phyloP scores from a whole-genome alignment of 2,113 vertebrate genomes.

The Neolamprologus cancellatus region DNA sequence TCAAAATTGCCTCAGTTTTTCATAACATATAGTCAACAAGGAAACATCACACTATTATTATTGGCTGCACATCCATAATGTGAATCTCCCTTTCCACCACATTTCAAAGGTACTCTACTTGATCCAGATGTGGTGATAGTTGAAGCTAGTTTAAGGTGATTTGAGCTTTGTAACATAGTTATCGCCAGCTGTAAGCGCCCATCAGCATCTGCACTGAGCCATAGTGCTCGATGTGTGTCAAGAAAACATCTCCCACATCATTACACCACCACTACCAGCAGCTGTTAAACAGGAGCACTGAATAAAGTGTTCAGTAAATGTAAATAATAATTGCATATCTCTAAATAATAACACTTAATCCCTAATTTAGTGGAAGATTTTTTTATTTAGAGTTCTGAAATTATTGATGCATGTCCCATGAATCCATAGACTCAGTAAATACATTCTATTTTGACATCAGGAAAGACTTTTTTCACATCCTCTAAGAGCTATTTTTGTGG shows the following conservation, averaged over 20 bases:
- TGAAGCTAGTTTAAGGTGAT: background rate
- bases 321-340: background rate
- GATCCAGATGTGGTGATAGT: background rate
- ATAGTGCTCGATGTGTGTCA: background rate
- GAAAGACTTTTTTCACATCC: background rate
- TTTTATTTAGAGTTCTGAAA: background rate
- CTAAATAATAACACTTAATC: fast-evolving
- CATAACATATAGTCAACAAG: background rate
- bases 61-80: fast-evolving
- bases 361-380: background rate
- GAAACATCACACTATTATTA: background rate
- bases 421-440: background rate
- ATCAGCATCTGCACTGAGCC: background rate
- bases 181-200: background rate
- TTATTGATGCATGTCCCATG: background rate
- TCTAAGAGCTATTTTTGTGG: fast-evolving
- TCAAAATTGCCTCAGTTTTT: background rate
- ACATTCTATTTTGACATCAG: background rate
- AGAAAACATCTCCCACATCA: background rate
- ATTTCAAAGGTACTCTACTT: background rate
- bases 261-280: background rate
- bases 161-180: background rate
- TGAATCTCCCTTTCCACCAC: background rate
- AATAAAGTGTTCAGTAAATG: background rate
- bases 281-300: background rate